phyloP scores from a whole-genome alignment of 2,888 invertebrate genomes.

The Drosophila fulvimacula region DNA sequence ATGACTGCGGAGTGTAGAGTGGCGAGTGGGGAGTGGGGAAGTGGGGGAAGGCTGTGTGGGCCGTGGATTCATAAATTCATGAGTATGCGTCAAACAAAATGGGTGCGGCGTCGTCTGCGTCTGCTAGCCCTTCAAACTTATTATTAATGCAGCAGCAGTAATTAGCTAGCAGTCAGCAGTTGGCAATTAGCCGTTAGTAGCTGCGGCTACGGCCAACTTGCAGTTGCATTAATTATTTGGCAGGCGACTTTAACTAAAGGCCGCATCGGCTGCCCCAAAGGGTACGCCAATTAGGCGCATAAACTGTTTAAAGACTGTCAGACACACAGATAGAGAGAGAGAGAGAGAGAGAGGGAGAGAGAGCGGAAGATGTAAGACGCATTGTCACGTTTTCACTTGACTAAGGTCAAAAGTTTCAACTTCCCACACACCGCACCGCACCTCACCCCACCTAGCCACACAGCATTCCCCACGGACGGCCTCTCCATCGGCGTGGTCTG shows the following conservation, averaged over 20 bases:
- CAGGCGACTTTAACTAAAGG: conserved; percentile 41
- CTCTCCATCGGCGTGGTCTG: conserved; percentile 45
- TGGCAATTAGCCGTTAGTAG: conserved; percentile 45
- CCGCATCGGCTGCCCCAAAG: conserved; percentile 31
- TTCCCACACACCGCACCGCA: conserved; percentile 5
- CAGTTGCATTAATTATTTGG: conserved; percentile 70
- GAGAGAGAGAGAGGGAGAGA: background rate
- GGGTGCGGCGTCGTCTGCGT: conserved; percentile 26
- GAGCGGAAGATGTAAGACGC: background rate
- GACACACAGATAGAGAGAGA: background rate
- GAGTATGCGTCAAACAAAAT: conserved; percentile 59
- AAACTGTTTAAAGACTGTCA: conserved; percentile 50
- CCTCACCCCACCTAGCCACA: conserved; percentile 7
- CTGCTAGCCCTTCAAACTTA: conserved; percentile 18
- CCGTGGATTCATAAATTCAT: conserved; percentile 37
- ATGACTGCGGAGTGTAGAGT: background rate
- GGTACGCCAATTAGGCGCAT: conserved; percentile 65
- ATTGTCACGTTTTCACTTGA: conserved; percentile 73
- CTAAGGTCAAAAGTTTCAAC: conserved; percentile 74
- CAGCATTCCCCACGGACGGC: conserved; percentile 8
- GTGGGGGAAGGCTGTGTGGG: background rate
- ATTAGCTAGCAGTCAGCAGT: conserved; percentile 39
- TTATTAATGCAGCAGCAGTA: conserved; percentile 52
- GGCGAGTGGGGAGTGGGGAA: background rate
- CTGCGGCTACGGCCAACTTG: conserved; percentile 35